phyloP scores from a whole-genome alignment of 2,113 vertebrate genomes.

The Spea bombifrons region DNA sequence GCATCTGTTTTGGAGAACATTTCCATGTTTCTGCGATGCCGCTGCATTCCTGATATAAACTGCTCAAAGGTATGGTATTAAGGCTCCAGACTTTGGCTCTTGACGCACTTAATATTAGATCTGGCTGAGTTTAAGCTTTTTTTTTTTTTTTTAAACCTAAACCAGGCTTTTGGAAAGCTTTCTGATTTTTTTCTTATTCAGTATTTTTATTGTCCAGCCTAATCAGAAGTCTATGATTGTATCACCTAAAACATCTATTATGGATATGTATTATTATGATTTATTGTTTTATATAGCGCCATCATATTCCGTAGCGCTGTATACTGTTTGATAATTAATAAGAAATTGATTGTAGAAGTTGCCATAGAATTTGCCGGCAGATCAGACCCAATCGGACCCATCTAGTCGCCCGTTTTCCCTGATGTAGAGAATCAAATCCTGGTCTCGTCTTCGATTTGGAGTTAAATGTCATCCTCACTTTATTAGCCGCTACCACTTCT shows the following conservation, averaged over 20 bases:
- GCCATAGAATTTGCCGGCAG: no score
- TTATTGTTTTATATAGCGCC: no score
- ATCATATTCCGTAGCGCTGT: no score
- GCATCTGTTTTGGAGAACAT: constrained; percentile 2
- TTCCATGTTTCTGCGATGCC: constrained; percentile 9
- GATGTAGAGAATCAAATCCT: no score
- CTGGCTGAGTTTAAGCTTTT: constrained; percentile 21
- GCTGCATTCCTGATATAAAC: constrained; percentile 16
- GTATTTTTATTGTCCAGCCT: constrained; percentile 18
- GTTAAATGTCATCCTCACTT: no score
- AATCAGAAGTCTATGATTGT: constrained; percentile 15
- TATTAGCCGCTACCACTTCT: no score
- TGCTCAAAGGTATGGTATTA: constrained; percentile 36
- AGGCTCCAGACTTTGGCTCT: constrained; percentile 26
- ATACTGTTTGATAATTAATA: no score
- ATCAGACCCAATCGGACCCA: no score
- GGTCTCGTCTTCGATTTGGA: no score
- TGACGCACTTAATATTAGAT: constrained; percentile 38
- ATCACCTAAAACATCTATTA: background rate
- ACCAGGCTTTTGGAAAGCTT: constrained; percentile 11
- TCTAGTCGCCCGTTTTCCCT: no score
- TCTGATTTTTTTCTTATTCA: constrained; percentile 28
- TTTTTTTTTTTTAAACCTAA: background rate
- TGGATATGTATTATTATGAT: no score
- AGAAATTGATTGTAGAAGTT: no score